phyloP scores from a whole-genome alignment of 2,797 vertebrate genomes.

The Oreortyx pictus region DNA sequence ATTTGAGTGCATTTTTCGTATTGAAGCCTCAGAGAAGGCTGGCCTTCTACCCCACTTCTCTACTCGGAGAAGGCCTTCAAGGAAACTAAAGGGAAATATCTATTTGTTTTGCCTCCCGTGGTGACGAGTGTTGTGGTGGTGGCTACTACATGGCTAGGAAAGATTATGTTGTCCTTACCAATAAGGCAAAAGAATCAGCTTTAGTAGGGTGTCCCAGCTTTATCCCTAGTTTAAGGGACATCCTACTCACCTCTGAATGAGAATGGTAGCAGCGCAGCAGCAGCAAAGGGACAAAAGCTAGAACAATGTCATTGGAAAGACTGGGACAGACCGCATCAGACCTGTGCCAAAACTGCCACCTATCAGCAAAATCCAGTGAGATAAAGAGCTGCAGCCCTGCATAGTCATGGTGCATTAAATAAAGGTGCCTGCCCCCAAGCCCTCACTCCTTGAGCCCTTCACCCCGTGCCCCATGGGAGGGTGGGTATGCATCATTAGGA shows the following conservation, averaged over 20 bases:
- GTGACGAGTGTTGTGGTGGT: background rate
- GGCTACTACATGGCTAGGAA: background rate
- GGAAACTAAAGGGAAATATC: background rate
- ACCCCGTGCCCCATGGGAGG: slow-evolving; percentile 24
- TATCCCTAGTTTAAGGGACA: background rate
- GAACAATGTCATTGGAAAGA: background rate
- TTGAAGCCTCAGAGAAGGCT: background rate
- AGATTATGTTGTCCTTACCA: rapidly evolving
- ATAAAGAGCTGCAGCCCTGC: slow-evolving; percentile 45
- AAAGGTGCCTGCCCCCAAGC: slow-evolving; percentile 53
- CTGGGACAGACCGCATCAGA: background rate
- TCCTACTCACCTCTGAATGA: background rate
- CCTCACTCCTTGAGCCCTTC: slow-evolving; percentile 52
- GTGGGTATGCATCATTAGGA: slow-evolving; percentile 48
- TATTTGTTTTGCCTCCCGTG: background rate
- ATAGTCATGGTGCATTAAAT: slow-evolving; percentile 47
- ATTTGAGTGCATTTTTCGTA: background rate
- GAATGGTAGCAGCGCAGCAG: background rate
- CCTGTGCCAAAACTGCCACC: background rate
- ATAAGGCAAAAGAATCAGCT: background rate
- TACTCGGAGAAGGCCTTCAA: background rate
- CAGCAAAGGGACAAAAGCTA: background rate
- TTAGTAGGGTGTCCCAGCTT: background rate
- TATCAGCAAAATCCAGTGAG: slow-evolving; percentile 17
- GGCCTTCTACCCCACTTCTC: background rate